A percentile compares a stretch with the other conserved stretches of the same genome.
Evolutionary conservation across 2,797 vertebrate genomes (phyloP).

Genomic region (Poeciliopsis presidionis): DNA sequence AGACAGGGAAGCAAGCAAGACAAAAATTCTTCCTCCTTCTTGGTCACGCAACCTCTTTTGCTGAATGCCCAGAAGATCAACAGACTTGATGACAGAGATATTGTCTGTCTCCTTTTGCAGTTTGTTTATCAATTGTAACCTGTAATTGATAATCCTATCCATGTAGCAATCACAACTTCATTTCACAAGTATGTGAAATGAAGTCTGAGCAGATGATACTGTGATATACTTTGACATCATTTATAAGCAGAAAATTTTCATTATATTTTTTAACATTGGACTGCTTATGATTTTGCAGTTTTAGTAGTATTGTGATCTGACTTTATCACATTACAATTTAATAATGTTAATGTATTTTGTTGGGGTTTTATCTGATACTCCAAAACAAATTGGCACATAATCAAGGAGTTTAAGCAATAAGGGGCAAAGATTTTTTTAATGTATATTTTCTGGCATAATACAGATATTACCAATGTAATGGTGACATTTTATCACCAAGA

Average conservation of each 20-base stretch:
- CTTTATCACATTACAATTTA: background rate
- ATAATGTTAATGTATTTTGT: background rate
- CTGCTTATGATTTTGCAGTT: background rate
- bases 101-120: constrained; percentile 53
- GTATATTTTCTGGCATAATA: background rate
- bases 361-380: background rate
- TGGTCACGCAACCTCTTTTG: constrained; percentile 75
- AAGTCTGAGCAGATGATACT: background rate
- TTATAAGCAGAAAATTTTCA: background rate
- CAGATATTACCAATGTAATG: too few species aligned
- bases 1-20: constrained; percentile 45
- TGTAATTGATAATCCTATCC: constrained; percentile 20
- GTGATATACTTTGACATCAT: background rate
- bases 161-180: constrained; percentile 13
- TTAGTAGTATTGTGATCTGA: background rate
- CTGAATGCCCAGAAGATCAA: constrained; percentile 65
- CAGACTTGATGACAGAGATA: constrained; percentile 71
- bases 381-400: background rate
- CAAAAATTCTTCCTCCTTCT: constrained; percentile 63
- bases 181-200: constrained; percentile 6
- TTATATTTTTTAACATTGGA: background rate
- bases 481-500: background rate
- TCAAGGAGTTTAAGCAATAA: background rate
- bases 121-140: constrained; percentile 59
- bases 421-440: background rate